phyloP scores from a whole-genome alignment of 2,113 vertebrate genomes.

The Nibea coibor region DNA sequence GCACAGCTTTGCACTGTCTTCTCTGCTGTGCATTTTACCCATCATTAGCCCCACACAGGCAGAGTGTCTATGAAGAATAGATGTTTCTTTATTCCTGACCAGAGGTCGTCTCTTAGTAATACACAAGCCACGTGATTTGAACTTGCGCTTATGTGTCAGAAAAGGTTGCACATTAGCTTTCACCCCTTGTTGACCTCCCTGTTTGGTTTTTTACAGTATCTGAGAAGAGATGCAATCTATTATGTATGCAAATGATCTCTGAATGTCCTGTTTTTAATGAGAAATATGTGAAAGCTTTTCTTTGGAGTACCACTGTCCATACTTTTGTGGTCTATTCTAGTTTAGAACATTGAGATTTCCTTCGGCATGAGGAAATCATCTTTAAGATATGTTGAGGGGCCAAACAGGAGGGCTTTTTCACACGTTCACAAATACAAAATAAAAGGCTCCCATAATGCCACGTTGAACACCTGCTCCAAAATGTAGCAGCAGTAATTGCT shows the following conservation, averaged over 20 bases:
- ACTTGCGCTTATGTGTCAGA: slow-evolving; percentile 1
- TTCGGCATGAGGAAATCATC: background rate
- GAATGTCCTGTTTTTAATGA: slow-evolving; percentile 38
- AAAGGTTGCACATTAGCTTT: slow-evolving; percentile 38
- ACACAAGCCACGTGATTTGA: slow-evolving; percentile 23
- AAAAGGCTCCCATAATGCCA: slow-evolving; percentile 11
- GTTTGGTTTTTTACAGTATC: slow-evolving; percentile 24
- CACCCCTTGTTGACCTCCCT: slow-evolving; percentile 27
- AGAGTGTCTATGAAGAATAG: slow-evolving; percentile 39
- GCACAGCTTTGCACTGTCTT: slow-evolving; percentile 53
- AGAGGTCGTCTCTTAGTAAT: slow-evolving; percentile 27
- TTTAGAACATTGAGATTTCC: slow-evolving; percentile 1
- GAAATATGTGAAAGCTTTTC: slow-evolving; percentile 20
- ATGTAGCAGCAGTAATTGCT: background rate
- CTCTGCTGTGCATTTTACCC: slow-evolving; percentile 64
- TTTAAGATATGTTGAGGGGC: background rate
- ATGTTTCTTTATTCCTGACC: slow-evolving; percentile 42
- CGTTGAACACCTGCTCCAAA: background rate
- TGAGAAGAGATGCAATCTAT: slow-evolving; percentile 29
- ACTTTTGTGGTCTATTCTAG: background rate
- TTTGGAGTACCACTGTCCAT: background rate
- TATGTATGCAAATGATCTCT: slow-evolving; percentile 36
- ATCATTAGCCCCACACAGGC: slow-evolving; percentile 56
- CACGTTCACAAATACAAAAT: background rate
- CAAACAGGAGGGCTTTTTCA: background rate